Evolutionary conservation across 2,797 vertebrate species (phyloP), one percentile per base, ranked within the genome.

Genomic region (Crypturellus tataupa): DNA sequence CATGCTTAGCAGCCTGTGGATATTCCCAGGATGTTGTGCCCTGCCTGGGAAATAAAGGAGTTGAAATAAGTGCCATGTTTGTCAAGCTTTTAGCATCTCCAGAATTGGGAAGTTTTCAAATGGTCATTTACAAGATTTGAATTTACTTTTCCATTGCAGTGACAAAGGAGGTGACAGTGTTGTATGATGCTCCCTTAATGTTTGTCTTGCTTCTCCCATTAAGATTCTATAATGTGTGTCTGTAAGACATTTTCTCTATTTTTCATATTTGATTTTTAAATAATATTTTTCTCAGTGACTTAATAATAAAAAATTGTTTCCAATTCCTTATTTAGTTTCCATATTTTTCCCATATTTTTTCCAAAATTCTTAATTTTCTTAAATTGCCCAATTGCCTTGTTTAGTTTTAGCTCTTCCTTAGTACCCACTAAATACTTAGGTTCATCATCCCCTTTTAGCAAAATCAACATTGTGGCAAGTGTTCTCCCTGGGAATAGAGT

Each of bases 361-460:
- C 39, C 9, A 31, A 89, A 84, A 75, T 20, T n/a, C n/a, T 3
- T 56, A 9, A 1, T 25, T 77, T 80, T 68, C 31, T 12, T 70
- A 27, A 42, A 18, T 68, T 58, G 12, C 16, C 1, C 31, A 29
- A 6, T 59, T 47, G 12, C 62, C 10, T 53, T 89, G 72, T 68
- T 85, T 83, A 24, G 51, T 96, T 87, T 85, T 63, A 70, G 91
- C 71, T 91, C 62, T 94, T 96, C 94, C 91, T 64, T 88, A 75
- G 68, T 96, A 79, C 59, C 64, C 33, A 59, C 87, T 93, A 93
- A 96, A 71, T 53, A 80, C 39, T 59, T 76, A 55, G 86, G 79
- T 93, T 95, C 72, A 88, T 72, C 35, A 64, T 19, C 72, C 4
- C 25, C 42, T 82, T 88, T 87, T 51, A 93, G 63, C 53, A 79